Evolutionary conservation across 2,888 invertebrate genomes (phyloP).

Genomic region (Apomyelois bistriatella): DNA sequence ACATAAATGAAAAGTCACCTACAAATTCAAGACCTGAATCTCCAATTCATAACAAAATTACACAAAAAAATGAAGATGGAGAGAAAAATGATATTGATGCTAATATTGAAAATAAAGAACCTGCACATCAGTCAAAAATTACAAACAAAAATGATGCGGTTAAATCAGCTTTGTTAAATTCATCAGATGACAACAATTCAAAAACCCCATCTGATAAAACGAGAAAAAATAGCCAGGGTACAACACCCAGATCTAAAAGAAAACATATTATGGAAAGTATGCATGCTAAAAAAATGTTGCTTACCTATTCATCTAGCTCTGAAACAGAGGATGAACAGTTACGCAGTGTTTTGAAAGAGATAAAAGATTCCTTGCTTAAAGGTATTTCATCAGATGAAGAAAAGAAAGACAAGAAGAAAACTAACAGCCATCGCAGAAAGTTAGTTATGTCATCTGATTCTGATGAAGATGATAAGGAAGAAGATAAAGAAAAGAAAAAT

Average conservation of each 20-base stretch:
- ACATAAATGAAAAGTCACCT: constrained; percentile 13
- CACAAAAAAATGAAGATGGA: constrained; percentile 13
- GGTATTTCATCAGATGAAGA: constrained; percentile 38
- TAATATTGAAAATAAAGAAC: not conserved
- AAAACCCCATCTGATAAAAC: constrained; percentile 26
- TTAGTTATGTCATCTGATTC: constrained; percentile 32
- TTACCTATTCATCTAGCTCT: constrained; percentile 58
- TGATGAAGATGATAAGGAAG: constrained; percentile 27
- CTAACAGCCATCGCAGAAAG: constrained; percentile 16
- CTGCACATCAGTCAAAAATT: constrained; percentile 14
- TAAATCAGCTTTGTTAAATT: constrained; percentile 32
- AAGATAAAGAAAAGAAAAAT: constrained; percentile 20
- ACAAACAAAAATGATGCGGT: constrained; percentile 21
- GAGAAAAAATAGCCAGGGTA: constrained; percentile 22
- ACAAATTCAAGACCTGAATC: constrained; percentile 6
- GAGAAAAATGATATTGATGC: not conserved
- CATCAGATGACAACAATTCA: constrained; percentile 28
- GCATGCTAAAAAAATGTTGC: constrained; percentile 56
- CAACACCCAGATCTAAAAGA: constrained; percentile 38
- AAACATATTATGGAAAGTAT: constrained; percentile 54
- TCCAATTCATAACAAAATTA: constrained; percentile 14
- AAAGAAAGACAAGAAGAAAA: constrained; percentile 3
- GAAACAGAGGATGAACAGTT: constrained; percentile 58
- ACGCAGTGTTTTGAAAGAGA: constrained; percentile 38
- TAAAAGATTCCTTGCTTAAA: constrained; percentile 44